A percentile compares a stretch with the other conserved stretches of the same genome.
Evolutionary conservation across 2,888 invertebrate genomes (phyloP).

Genomic region (Smittia sp.): DNA sequence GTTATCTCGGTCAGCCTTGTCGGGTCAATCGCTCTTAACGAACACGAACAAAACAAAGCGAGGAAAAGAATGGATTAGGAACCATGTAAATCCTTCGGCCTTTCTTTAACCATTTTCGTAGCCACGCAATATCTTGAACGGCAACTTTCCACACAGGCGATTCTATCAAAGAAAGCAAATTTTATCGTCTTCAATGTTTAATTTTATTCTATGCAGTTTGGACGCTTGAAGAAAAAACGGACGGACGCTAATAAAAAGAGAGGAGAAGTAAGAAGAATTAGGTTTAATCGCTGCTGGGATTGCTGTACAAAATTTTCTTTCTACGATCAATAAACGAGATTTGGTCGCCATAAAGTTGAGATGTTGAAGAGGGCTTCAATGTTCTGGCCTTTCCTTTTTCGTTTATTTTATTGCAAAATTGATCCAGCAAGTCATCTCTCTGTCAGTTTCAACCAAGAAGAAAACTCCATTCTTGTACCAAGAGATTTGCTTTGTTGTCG

Average conservation of each 20-base stretch:
- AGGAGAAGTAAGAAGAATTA: too few species aligned
- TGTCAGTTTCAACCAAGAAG: neutral
- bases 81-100: conserved; percentile 39
- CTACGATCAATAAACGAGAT: too few species aligned
- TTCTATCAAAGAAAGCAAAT: conserved; percentile 4
- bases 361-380: too few species aligned
- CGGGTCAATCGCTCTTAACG: neutral
- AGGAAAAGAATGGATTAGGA: neutral
- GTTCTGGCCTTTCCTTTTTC: too few species aligned
- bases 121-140: conserved; percentile 6
- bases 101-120: neutral
- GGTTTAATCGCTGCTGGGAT: too few species aligned
- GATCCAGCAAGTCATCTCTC: too few species aligned
- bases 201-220: conserved; percentile 36
- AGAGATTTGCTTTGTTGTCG: conserved; percentile 17
- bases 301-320: too few species aligned
- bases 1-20: neutral
- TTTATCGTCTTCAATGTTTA: conserved; percentile 40
- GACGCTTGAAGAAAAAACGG: neutral
- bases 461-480: neutral
- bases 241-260: too few species aligned
- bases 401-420: too few species aligned
- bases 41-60: neutral
- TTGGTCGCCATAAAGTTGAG: too few species aligned
- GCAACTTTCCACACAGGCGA: conserved; percentile 37